Evolutionary conservation across 2,797 vertebrate genomes (phyloP), one percentile per base, ranked within the genome.

Genomic region (Malurus splendens): DNA sequence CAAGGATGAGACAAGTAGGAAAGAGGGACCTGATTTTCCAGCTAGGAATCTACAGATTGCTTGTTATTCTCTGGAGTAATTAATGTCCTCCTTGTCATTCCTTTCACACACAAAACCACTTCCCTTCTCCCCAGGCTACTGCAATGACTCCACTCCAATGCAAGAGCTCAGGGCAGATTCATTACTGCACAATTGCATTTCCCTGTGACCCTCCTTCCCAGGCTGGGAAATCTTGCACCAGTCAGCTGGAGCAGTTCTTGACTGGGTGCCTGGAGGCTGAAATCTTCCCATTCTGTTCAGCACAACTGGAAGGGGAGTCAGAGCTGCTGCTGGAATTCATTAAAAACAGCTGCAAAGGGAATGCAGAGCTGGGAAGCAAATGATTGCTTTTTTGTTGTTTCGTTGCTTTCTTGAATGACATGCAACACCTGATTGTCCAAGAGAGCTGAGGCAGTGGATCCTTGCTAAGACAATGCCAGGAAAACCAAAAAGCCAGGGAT

Each of bases 261-360:
- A 19, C 39, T 27, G 25, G 67, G 38, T 27, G 91, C 78, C 83
- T 80, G 60, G 24, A 64, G 72, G 25, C 38, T 74, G 54, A 73
- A 91, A 19, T 18, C 74, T 70, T 66, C 41, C 62, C 48, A 6
- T 68, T 90, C 62, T 39, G 23, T 18, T 51, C 60, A 41, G 32
- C 9, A 4, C 28, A 45, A 57, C 62, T 56, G 75, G n/a, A 77
- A 66, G 71, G 38, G 68, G 67, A 81, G 65, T 44, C 64, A 70
- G 36, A 30, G 50, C 57, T 32, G 39, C 66, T 87, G 64, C 89
- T 92, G 89, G 86, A 79, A 78, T 47, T 91, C 52, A 94, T 95
- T 91, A 83, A 60, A 73, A 84, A 19, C 87, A 87, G 80, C 82
- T 83, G 72, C 44, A 71, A 28, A 47, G 76, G 45, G 78, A 78